phyloP scores from a whole-genome alignment of 2,888 invertebrate genomes.

The Drosophila conformis region DNA sequence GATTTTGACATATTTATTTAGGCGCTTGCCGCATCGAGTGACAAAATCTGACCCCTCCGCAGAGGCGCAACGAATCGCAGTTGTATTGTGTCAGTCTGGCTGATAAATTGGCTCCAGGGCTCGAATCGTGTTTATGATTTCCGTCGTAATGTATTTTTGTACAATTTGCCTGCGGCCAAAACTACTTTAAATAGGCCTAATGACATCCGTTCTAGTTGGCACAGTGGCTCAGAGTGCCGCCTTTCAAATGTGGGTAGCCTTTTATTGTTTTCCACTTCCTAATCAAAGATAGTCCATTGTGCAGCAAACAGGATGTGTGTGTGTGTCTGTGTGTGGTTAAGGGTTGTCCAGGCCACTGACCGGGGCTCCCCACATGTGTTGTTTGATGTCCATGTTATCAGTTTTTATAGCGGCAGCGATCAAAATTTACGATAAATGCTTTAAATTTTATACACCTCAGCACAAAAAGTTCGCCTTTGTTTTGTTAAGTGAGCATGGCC shows the following conservation, averaged over 20 bases:
- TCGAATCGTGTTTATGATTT: slow-evolving; percentile 59
- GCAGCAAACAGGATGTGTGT: slow-evolving; percentile 54
- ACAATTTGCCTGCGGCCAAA: slow-evolving; percentile 63
- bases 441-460: slow-evolving; percentile 76
- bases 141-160: slow-evolving; percentile 24
- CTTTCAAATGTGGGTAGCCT: slow-evolving; percentile 61
- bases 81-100: slow-evolving; percentile 37
- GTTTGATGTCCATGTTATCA: slow-evolving; percentile 54
- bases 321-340: slow-evolving; percentile 57
- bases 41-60: slow-evolving; percentile 64
- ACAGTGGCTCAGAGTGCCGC: slow-evolving; percentile 41
- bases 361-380: slow-evolving; percentile 46
- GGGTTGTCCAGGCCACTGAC: slow-evolving; percentile 64
- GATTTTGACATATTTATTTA: slow-evolving; percentile 78
- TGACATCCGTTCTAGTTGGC: slow-evolving; percentile 73
- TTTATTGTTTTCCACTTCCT: slow-evolving; percentile 82
- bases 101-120: slow-evolving; percentile 51
- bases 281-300: slow-evolving; percentile 73
- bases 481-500: slow-evolving; percentile 81
- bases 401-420: slow-evolving; percentile 70
- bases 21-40: slow-evolving; percentile 40
- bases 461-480: slow-evolving; percentile 55
- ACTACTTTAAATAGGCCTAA: slow-evolving; percentile 75
- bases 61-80: slow-evolving; percentile 68
- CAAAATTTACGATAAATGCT: slow-evolving; percentile 81